Percentiles rank a stretch among this genome's conserved stretches.
Evolutionary conservation across 92 coral and sea anemone genomes (phyloP).

Genomic region (Parazoanthus darwini): DNA sequence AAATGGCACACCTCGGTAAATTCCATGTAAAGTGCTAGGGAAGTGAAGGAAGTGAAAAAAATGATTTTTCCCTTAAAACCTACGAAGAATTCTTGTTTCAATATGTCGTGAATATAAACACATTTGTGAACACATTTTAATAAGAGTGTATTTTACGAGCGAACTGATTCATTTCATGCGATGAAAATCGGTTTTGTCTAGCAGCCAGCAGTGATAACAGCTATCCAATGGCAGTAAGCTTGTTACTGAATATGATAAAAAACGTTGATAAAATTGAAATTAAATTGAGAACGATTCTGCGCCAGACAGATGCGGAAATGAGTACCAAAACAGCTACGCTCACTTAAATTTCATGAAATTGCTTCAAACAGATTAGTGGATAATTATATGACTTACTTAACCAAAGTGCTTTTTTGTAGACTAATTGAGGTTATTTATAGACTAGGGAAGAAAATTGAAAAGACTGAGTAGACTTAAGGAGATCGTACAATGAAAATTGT

Average conservation of each 20-base stretch:
- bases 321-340: background rate
- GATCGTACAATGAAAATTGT: background rate
- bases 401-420: slow-evolving; percentile 13
- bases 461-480: background rate
- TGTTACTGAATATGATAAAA: background rate
- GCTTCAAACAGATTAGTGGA: slow-evolving; percentile 4
- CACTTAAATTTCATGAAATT: background rate
- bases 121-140: too few relatives aligned
- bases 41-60: background rate
- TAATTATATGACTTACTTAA: background rate
- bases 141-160: background rate
- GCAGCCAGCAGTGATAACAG: slow-evolving; percentile 3
- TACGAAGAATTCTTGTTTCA: background rate
- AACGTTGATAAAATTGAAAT: background rate
- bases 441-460: background rate
- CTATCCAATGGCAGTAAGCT: background rate
- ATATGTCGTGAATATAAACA: background rate
- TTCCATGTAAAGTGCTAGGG: background rate
- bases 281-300: background rate
- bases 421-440: background rate
- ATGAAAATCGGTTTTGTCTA: background rate
- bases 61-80: background rate
- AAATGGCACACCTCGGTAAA: background rate
- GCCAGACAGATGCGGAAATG: slow-evolving; percentile 35
- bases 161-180: background rate